phyloP scores from a whole-genome alignment of 2,113 vertebrate species.

The Cepphus grylle region DNA sequence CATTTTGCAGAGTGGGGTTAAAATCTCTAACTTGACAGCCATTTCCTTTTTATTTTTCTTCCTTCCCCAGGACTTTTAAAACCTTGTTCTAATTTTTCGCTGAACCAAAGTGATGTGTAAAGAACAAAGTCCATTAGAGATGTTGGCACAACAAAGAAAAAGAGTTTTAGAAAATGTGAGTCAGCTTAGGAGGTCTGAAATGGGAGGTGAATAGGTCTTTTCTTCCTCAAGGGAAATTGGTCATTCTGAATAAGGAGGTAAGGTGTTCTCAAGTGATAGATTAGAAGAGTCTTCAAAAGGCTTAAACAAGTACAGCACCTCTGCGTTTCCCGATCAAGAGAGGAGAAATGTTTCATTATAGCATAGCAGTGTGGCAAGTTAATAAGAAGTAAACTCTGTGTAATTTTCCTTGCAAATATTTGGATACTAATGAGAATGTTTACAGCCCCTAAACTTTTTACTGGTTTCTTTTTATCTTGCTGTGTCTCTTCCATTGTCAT shows the following conservation, averaged over 20 bases:
- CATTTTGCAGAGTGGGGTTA: neutral
- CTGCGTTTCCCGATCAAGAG: neutral
- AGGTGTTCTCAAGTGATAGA: neutral
- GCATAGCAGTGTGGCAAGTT: neutral
- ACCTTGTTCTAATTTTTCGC: neutral
- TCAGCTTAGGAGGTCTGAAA: neutral
- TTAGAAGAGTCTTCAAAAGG: neutral
- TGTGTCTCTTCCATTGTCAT: neutral
- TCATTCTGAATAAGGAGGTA: neutral
- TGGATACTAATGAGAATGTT: neutral
- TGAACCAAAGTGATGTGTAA: neutral
- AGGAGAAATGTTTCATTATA: neutral
- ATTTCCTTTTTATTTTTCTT: neutral
- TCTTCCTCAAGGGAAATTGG: neutral
- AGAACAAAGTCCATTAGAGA: neutral
- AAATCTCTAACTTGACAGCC: slow-evolving; percentile 5
- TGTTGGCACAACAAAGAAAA: neutral
- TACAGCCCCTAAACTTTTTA: neutral
- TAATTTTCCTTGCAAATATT: neutral
- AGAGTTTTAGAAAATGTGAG: neutral
- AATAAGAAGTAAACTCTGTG: neutral
- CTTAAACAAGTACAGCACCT: neutral
- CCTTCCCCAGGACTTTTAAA: neutral
- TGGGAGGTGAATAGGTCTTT: neutral
- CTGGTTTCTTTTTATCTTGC: neutral